Evolutionary conservation across 2,113 vertebrate species (phyloP).

Genomic region (Orcinus orca): DNA sequence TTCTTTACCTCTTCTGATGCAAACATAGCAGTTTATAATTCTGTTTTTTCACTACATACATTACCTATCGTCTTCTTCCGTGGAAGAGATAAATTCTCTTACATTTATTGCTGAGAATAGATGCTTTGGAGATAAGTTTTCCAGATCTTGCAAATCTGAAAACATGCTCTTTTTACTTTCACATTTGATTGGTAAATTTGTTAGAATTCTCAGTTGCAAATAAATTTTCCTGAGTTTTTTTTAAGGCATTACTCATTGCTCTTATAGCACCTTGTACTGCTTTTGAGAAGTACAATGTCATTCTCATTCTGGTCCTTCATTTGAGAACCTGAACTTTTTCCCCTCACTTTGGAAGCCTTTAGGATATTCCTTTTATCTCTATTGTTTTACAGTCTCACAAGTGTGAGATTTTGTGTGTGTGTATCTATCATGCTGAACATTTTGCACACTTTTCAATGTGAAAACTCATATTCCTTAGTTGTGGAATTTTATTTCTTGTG

Average conservation of each 20-base stretch:
- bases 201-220: background rate
- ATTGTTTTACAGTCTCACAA: background rate
- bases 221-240: background rate
- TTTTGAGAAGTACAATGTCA: background rate
- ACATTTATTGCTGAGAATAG: background rate
- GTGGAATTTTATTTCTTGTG: background rate
- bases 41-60: background rate
- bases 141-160: background rate
- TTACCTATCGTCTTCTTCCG: background rate
- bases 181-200: background rate
- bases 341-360: background rate
- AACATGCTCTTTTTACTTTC: background rate
- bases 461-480: background rate
- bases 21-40: background rate
- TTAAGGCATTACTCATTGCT: background rate
- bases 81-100: background rate
- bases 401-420: background rate
- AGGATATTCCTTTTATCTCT: background rate
- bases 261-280: background rate
- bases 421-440: background rate
- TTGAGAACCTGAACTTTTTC: background rate
- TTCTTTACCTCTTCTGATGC: background rate
- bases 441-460: background rate
- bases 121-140: background rate
- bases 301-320: background rate